Evolutionary conservation across 2,888 invertebrate genomes (phyloP), one percentile per base, ranked within the genome.

Genomic region (Volucella inflata): DNA sequence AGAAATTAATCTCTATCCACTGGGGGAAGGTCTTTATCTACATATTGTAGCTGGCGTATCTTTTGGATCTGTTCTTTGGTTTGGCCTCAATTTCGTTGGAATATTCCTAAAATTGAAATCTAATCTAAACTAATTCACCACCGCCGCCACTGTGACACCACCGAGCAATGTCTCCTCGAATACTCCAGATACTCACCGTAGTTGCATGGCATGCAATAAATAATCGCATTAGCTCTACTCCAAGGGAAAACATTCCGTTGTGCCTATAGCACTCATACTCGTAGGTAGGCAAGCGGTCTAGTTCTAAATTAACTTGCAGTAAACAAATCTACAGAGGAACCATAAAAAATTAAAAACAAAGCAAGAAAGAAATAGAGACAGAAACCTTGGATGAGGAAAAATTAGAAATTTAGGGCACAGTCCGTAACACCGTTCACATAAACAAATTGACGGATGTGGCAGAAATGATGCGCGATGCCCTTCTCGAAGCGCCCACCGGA

Each of bases 361-460:
- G 50, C 55, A 40, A 68, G 38, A n/a, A 36, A 57, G 40, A 59
- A 79, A 21, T 21, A 21, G 21, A 21, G 2, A 21, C 21, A 3
- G 21, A 21, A 30, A 3, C 30, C 6, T 30, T 3, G 30, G 30
- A 30, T 30, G 30, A 30, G 30, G 30, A 30, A 30, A 30, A 75
- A 65, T 60, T 74, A 62, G 53, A 77, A 62, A 83, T 83, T 68
- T 74, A 57, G 83, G 83, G 62, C 83, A 83, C 78, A 53, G 6
- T 30, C 79, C 64, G 46, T 62, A 77, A 55, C 72, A 72, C 62
- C 44, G 64, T 68, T 57, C 11, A 48, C 72, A 75, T 83, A 83
- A 83, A 79, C 78, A 78, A 79, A 75, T 75, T 79, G 79, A 84
- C 68, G 74, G 53, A 74, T 79, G 74, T 79, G 79, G 83, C 74